phyloP scores from a whole-genome alignment of 2,113 vertebrate genomes.

The Myotis davidii region DNA sequence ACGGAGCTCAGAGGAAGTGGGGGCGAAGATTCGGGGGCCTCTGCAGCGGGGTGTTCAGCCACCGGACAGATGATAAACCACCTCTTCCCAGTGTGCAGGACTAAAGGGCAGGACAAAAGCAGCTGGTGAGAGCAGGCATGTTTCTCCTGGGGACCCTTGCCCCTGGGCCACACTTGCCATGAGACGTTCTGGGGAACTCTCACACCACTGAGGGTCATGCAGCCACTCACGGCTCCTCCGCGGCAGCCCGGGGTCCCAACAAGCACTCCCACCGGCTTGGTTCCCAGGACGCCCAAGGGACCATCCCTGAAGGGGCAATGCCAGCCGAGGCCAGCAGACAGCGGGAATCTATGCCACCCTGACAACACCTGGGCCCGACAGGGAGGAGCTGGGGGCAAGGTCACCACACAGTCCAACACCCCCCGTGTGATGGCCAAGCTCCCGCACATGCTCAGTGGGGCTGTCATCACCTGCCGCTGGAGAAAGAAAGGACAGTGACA shows the following conservation, averaged over 20 bases:
- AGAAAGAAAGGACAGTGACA: neutral
- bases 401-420: neutral
- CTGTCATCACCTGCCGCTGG: neutral
- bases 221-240: neutral
- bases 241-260: neutral
- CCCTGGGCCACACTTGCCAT: fast-evolving
- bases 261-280: neutral
- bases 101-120: constrained; percentile 79
- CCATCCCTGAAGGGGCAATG: neutral
- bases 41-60: constrained; percentile 90
- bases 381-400: neutral
- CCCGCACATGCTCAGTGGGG: neutral
- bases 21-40: constrained; percentile 86
- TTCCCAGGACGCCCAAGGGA: neutral
- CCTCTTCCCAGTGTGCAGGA: constrained; percentile 96
- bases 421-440: neutral
- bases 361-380: neutral
- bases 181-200: no score
- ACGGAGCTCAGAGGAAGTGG: constrained; percentile 81
- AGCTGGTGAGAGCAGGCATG: neutral
- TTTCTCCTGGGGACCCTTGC: neutral
- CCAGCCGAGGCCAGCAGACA: neutral
- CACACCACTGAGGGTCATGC: neutral
- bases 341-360: neutral
- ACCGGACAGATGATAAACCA: constrained; percentile 99